Evolutionary conservation across 1,140 invertebrate species (phyloP), one percentile per base, ranked within the genome.

Genomic region (Nebria ingens): DNA sequence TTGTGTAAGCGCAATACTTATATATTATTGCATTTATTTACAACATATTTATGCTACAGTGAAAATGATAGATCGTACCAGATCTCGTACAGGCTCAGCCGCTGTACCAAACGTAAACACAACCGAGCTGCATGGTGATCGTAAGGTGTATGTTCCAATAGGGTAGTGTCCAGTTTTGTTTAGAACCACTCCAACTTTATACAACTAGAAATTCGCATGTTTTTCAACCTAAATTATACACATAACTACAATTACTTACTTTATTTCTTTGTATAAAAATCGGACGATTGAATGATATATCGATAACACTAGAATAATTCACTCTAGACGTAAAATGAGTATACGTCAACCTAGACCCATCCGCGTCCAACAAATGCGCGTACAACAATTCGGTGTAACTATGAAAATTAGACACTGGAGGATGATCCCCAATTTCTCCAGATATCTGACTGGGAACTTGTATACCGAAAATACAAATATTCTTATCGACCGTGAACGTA

Each of bases 111-210:
- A 89, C 58, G 79, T 79, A 71, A 89, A 89, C 61, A 79, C 78
- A 19, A 86, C 83, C 19, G 75, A 77, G 66, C 86, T 81, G 53
- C 80, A 80, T 12, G 70, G 70, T 21, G 81, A 76, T 53, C 78
- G 74, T 60, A 78, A 75, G 0, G 77, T 73, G 65, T 84, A 85
- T 9, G 76, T 74, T 52, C 83, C 86, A 70, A 83, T 81, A 11
- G 85, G 85, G 72, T 89, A 89, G 76, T 81, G 83, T 13, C 86
- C 86, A 56, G 79, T 72, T 68, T 87, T 87, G 70, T 89, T 88
- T 69, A 90, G 82, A 42, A 87, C 85, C 12, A 89, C 85, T 13
- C 83, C 86, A 54, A 90, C 80, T 68, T 86, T 83, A 67, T 89
- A 89, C 38, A 83, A 76, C 78, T 83, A 68, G 42, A 65, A 64